phyloP scores from a whole-genome alignment of 2,888 invertebrate genomes.

The Stegana nigrithorax region DNA sequence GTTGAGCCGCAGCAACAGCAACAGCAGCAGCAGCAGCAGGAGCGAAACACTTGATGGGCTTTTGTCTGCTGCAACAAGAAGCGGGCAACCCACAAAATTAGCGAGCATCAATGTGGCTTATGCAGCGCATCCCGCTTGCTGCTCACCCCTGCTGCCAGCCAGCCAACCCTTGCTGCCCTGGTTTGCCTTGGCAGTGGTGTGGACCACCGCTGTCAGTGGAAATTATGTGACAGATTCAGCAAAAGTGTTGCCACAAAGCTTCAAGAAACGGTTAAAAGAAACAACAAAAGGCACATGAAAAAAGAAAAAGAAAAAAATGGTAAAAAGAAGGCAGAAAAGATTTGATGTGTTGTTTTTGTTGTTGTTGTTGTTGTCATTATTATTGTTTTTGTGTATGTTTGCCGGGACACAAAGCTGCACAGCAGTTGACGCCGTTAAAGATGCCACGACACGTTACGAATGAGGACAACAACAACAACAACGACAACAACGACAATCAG shows the following conservation, averaged over 20 bases:
- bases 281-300: neutral
- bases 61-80: neutral
- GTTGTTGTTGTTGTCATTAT: slow-evolving; percentile 6
- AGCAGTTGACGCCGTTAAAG: neutral
- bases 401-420: neutral
- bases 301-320: neutral
- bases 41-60: neutral
- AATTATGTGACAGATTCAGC: slow-evolving; percentile 23
- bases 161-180: neutral
- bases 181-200: no score
- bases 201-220: slow-evolving; percentile 9
- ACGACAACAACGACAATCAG: neutral
- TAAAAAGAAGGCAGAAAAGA: neutral
- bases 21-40: neutral
- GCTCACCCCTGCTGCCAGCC: neutral
- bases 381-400: no score
- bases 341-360: slow-evolving; percentile 8
- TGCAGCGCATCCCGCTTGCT: neutral
- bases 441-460: neutral
- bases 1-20: neutral
- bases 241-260: slow-evolving; percentile 21
- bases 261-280: neutral
- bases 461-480: slow-evolving; percentile 1
- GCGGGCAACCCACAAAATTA: neutral
- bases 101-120: no score